Percentiles rank a stretch among this genome's conserved stretches.
These are phyloP conservation scores for Phylloscopus whistleri DNA, from an alignment of 2,113 vertebrate genomes.

Conservation along the genomic window DNA sequence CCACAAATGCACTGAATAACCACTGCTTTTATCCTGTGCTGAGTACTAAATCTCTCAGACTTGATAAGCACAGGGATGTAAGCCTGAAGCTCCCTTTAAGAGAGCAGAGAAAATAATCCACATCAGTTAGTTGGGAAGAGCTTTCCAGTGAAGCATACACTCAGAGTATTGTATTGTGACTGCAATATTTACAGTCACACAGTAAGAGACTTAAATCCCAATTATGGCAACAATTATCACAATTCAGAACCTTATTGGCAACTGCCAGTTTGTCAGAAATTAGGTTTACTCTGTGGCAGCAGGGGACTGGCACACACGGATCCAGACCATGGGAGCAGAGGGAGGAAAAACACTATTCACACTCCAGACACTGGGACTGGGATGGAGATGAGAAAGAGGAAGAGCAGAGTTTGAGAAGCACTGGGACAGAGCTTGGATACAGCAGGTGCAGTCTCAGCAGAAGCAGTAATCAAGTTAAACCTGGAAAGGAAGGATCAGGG, in stretches of 20 bases:
- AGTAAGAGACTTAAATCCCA: neutral
- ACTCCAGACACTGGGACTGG: fast-evolving
- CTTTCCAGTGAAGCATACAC: neutral
- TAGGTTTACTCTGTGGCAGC: neutral
- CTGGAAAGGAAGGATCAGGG: neutral
- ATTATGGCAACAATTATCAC: neutral
- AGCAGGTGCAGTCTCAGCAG: neutral
- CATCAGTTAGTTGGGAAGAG: neutral
- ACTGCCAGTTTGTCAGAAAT: neutral
- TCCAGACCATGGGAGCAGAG: neutral
- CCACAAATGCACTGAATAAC: neutral
- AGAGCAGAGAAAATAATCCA: neutral
- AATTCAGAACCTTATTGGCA: neutral
- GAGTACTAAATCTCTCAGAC: neutral
- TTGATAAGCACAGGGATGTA: neutral
- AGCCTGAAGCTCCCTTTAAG: neutral
- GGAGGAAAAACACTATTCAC: neutral
- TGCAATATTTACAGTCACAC: neutral
- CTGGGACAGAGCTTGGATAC: neutral
- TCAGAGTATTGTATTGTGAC: neutral
- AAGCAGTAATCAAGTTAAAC: neutral
- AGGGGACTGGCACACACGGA: neutral
- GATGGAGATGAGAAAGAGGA: neutral
- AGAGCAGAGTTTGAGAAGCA: neutral
- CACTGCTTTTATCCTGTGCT: neutral